Evolutionary conservation across 1,140 invertebrate genomes (phyloP).

Genomic region (Eurytemora carolleeae): DNA sequence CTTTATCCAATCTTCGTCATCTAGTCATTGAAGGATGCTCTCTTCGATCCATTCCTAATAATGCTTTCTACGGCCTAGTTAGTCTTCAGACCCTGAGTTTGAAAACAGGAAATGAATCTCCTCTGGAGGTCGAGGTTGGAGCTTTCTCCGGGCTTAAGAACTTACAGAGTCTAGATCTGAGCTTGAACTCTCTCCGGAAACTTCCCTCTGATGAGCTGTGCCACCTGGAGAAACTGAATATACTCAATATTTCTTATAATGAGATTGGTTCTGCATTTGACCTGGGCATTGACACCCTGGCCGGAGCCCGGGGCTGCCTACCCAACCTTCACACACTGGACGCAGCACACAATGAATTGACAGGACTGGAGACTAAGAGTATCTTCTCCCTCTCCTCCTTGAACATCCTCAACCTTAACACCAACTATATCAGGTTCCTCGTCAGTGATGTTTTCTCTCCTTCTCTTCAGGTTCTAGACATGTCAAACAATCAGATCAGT

Average conservation of each 20-base stretch:
- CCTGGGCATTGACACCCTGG: conserved; percentile 47
- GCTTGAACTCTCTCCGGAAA: conserved; percentile 38
- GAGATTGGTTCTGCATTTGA: conserved; percentile 45
- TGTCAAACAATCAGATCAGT: conserved; percentile 51
- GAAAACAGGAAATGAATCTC: conserved; percentile 30
- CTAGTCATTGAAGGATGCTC: conserved; percentile 55
- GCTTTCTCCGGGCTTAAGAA: conserved; percentile 52
- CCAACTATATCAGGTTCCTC: conserved; percentile 61
- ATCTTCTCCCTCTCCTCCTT: conserved; percentile 63
- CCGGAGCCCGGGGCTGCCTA: conserved; percentile 48
- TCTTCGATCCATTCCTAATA: conserved; percentile 45
- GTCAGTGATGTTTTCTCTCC: conserved; percentile 48
- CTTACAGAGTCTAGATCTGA: conserved; percentile 42
- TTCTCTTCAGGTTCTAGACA: conserved; percentile 42
- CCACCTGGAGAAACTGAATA: conserved; percentile 43
- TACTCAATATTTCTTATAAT: conserved; percentile 57
- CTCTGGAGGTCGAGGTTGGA: conserved; percentile 37
- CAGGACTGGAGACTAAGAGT: conserved; percentile 52
- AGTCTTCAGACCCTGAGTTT: conserved; percentile 44
- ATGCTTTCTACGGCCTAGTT: conserved; percentile 40
- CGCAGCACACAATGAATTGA: conserved; percentile 57
- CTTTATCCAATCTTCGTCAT: conserved; percentile 44
- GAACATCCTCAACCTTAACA: conserved; percentile 59
- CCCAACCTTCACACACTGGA: conserved; percentile 53
- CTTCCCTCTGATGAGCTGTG: conserved; percentile 35